Conservation (phyloP, 1,140 invertebrate species). For the Chionoecetes opilio region DNA sequence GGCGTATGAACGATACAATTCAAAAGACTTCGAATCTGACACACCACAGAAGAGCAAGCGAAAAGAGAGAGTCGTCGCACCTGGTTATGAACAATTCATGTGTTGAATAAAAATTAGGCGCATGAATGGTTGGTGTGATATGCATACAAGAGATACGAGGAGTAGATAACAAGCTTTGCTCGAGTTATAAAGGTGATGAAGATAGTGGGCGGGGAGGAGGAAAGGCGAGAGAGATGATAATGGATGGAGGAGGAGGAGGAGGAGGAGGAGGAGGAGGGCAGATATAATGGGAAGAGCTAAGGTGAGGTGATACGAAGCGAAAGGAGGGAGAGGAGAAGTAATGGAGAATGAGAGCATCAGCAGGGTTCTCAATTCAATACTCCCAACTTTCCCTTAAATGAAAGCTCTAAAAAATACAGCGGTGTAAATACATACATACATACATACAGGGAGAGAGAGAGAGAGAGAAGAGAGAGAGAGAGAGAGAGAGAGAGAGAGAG, state of each 20-base stretch:
- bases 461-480: not conserved
- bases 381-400: not conserved
- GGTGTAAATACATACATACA: too few species aligned
- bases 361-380: not conserved
- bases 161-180: slow-evolving; percentile 49
- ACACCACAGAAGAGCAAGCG: too few species aligned
- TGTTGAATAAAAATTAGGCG: slow-evolving; percentile 11
- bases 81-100: not conserved
- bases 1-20: too few species aligned
- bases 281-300: not conserved
- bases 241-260: not conserved
- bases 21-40: too few species aligned
- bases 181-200: slow-evolving; percentile 47
- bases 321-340: not conserved
- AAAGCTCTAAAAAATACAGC: too few species aligned
- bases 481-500: not conserved
- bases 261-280: too few species aligned
- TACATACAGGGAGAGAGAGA: too few species aligned
- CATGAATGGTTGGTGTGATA: not conserved
- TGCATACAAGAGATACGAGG: slow-evolving; percentile 14
- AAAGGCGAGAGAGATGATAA: not conserved
- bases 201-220: not conserved
- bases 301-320: not conserved
- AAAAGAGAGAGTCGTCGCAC: too few species aligned
- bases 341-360: not conserved